Evolutionary conservation across 1,140 invertebrate species (phyloP).

Genomic region (Eumeta japonica): DNA sequence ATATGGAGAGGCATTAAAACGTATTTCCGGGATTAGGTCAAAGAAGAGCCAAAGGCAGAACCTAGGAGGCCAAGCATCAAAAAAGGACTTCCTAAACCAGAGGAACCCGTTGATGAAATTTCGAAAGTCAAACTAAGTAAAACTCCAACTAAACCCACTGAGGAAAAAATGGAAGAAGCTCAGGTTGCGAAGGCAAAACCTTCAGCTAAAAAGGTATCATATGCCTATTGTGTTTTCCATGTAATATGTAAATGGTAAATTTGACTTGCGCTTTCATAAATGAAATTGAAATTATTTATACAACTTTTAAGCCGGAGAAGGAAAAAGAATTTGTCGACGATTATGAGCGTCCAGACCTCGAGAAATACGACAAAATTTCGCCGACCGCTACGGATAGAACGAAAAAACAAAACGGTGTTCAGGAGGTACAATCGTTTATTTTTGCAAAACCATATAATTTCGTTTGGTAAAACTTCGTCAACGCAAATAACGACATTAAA

Average conservation of each 20-base stretch:
- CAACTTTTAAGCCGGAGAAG: conserved; percentile 33
- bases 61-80: conserved; percentile 53
- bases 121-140: conserved; percentile 50
- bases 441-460: conserved; percentile 1
- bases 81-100: conserved; percentile 55
- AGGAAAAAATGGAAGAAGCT: conserved; percentile 42
- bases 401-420: conserved; percentile 32
- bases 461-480: no score
- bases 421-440: conserved; percentile 18
- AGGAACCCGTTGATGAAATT: conserved; percentile 58
- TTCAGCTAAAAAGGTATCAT: conserved; percentile 35
- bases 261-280: no score
- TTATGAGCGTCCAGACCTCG: conserved; percentile 54
- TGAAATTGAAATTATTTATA: neutral
- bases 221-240: no score
- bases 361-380: conserved; percentile 48
- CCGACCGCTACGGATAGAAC: conserved; percentile 33
- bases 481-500: no score
- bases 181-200: conserved; percentile 39
- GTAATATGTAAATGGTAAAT: no score
- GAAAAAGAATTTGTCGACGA: conserved; percentile 44
- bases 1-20: conserved; percentile 1
- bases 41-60: conserved; percentile 32
- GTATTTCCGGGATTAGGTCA: conserved; percentile 1
- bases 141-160: conserved; percentile 46